These are phyloP conservation scores for Toxotes chatareus DNA, from an alignment of 2,113 vertebrate genomes.

Conservation along the genomic window DNA sequence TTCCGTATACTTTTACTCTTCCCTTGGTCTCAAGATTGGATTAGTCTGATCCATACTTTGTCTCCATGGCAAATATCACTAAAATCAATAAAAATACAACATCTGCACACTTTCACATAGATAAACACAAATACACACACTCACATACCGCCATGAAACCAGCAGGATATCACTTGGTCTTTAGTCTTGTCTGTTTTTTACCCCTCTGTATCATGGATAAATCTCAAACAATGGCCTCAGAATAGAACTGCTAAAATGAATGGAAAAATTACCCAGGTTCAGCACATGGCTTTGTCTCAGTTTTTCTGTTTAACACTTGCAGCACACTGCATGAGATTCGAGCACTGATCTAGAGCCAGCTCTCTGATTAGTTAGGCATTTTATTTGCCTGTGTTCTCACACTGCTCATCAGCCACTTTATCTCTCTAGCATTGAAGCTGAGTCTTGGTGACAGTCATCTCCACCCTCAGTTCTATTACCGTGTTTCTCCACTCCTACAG, in stretches of 20 bases:
- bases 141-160: not conserved
- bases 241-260: not conserved
- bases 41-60: slow-evolving; percentile 20
- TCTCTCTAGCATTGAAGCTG: not conserved
- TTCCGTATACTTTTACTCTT: not conserved
- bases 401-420: slow-evolving; percentile 2
- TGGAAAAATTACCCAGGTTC: not conserved
- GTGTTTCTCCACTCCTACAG: slow-evolving; percentile 16
- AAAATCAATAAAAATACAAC: slow-evolving; percentile 50
- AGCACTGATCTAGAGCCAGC: not conserved
- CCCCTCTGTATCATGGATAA: not conserved
- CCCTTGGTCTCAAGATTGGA: not conserved
- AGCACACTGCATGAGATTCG: not conserved
- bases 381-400: not conserved
- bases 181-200: not conserved
- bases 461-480: slow-evolving; percentile 16
- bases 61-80: slow-evolving; percentile 29
- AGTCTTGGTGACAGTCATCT: slow-evolving; percentile 28
- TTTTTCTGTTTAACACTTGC: not conserved
- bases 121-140: not conserved
- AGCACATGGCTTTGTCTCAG: not conserved
- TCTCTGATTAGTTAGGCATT: slow-evolving; percentile 5
- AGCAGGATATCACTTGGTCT: not conserved
- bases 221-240: not conserved
- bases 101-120: slow-evolving; percentile 1